Evolutionary conservation across 2,797 vertebrate genomes (phyloP).

Genomic region (Tadarida brasiliensis): DNA sequence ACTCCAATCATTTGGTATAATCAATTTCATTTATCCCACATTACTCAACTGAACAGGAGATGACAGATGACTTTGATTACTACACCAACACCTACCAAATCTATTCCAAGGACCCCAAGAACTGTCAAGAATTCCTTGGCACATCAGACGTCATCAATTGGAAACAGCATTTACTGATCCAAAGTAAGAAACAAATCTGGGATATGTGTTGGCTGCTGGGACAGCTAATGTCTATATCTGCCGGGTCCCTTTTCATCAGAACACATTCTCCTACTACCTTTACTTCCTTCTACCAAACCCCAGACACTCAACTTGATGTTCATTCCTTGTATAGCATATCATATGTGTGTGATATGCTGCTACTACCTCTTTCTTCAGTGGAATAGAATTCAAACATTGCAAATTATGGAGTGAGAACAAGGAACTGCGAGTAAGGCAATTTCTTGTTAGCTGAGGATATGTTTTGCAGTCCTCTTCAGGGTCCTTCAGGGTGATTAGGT

Average conservation of each 20-base stretch:
- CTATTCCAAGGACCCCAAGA: slow-evolving; percentile 66
- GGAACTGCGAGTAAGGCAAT: background rate
- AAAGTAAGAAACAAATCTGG: slow-evolving; percentile 63
- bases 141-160: slow-evolving; percentile 75
- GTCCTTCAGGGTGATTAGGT: background rate
- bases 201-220: too few species aligned
- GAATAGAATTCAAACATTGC: background rate
- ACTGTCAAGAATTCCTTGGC: slow-evolving; percentile 56
- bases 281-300: background rate
- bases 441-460: background rate
- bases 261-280: rapidly evolving
- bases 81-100: slow-evolving; percentile 80
- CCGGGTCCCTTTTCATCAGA: background rate
- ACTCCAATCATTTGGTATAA: background rate
- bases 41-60: slow-evolving; percentile 66
- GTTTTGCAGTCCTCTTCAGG: background rate
- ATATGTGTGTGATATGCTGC: too few species aligned
- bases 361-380: background rate
- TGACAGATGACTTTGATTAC: slow-evolving; percentile 76
- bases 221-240: too few species aligned
- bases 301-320: background rate
- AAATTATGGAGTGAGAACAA: background rate
- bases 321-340: background rate
- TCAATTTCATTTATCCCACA: background rate
- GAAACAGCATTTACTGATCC: slow-evolving; percentile 80